Conservation (phyloP, 2,797 vertebrate genomes). For the Poeciliopsis presidionis region DNA sequence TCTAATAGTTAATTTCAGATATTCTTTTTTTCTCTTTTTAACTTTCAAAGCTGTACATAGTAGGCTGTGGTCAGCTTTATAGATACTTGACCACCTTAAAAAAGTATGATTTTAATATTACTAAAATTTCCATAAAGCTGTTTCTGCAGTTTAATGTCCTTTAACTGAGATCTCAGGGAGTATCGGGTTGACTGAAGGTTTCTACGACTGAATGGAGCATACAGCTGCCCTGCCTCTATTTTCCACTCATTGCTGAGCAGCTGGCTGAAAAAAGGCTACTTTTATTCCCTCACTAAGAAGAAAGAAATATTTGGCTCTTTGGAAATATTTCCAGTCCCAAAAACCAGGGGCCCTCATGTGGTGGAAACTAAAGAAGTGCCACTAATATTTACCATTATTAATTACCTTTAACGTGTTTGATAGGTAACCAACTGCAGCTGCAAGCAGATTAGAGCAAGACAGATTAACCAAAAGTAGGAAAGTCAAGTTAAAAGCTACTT, state of each 20-base stretch:
- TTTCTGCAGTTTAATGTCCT: background rate
- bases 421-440: background rate
- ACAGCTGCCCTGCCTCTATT: background rate
- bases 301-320: background rate
- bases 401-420: background rate
- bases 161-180: background rate
- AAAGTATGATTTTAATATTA: background rate
- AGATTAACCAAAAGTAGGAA: background rate
- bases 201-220: background rate
- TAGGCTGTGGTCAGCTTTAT: background rate
- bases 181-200: background rate
- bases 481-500: background rate
- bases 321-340: background rate
- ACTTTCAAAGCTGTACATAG: background rate
- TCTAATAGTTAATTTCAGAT: background rate
- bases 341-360: background rate
- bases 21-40: background rate
- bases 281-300: background rate
- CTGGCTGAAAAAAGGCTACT: background rate
- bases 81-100: background rate
- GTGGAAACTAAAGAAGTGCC: background rate
- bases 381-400: background rate
- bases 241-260: background rate
- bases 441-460: too few species aligned
- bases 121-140: background rate